Evolutionary conservation across 1,140 invertebrate species (phyloP).

Genomic region (Oryctes rhinoceros): DNA sequence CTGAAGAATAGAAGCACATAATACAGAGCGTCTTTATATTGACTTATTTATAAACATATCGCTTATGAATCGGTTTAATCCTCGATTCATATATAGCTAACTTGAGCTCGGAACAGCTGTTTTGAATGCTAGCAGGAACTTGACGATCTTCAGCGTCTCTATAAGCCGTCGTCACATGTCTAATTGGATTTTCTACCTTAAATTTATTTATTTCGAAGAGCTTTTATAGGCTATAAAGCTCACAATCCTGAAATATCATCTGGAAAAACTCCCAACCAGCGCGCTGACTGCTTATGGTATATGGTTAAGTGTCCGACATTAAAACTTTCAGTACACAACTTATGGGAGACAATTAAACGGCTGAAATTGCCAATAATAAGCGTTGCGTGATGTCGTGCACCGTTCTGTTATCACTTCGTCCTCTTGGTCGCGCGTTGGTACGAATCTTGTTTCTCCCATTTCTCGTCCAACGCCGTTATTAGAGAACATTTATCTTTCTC

Average conservation of each 20-base stretch:
- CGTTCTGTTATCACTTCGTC: slow-evolving; percentile 9
- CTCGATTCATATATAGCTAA: no score
- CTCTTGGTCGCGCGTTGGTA: background rate
- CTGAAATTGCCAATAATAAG: slow-evolving; percentile 34
- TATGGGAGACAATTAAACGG: background rate
- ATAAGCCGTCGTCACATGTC: background rate
- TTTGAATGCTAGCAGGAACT: no score
- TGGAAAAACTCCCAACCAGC: background rate
- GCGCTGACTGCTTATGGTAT: background rate
- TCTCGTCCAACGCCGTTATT: background rate
- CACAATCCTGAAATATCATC: slow-evolving; percentile 15
- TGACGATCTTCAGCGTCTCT: no score
- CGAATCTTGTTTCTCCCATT: background rate
- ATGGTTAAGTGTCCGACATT: slow-evolving; percentile 7
- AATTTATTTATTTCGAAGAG: slow-evolving; percentile 20
- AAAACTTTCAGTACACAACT: slow-evolving; percentile 29
- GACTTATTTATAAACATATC: no score
- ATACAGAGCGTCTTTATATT: no score
- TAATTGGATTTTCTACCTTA: slow-evolving; percentile 8
- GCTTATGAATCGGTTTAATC: no score
- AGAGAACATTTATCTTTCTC: background rate
- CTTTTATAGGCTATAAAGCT: slow-evolving; percentile 20
- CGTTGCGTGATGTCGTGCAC: slow-evolving; percentile 26
- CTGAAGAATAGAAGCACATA: no score
- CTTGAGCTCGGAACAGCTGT: no score